Base-by-base conservation (phyloP, 1,140 invertebrate species). In the Dendroctonus valens region DNA sequence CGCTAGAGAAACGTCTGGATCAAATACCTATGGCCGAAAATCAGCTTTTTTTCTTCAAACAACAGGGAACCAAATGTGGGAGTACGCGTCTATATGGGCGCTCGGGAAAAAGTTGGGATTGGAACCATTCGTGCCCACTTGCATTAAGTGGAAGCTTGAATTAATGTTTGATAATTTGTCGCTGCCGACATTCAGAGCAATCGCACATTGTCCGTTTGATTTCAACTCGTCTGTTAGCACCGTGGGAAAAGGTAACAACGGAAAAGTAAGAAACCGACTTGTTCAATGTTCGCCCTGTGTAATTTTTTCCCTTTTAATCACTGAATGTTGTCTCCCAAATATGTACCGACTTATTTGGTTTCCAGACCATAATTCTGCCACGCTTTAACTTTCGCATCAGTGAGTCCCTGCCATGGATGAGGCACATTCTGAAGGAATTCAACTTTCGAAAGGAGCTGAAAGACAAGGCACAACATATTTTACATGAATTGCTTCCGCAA, bases 61-160 rank as follows among this genome's bases (percentile, higher is more conserved):
- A 46, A 46, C 38, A 64, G 88, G 86, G 49, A 87, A 87, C 74
- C 84, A 85, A 70, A 87, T 87, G 72, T 86, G 84, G 82, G 84
- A 86, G 62, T 87, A 86, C 65, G 84, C 83, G 0, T 83, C 84
- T 1, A 82, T 86, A 5, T 86, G 83, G 83, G 85, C 85, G 0
- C 74, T 78, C 72, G 82, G 72, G 70, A 61, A 82, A 60, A 75
- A 81, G 55, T 86, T 85, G 6, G 82, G 84, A 5, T 74, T 86
- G 4, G 83, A 85, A 67, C 81, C 85, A 0, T 84, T 81, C 58
- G 78, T 86, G 61, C 84, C 84, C 37, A 77, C 80, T 54, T 85
- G 83, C 65, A 85, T 86, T 67, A 75, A 81, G 14, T 78, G 79
- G 41, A 83, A 80, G 15, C 69, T 86, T 7, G 80, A 82, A 64